Percentiles rank a stretch among this genome's conserved stretches.
These are phyloP conservation scores for Cyrtonyx montezumae DNA, from an alignment of 2,113 vertebrate genomes.

Conservation along the genomic window DNA sequence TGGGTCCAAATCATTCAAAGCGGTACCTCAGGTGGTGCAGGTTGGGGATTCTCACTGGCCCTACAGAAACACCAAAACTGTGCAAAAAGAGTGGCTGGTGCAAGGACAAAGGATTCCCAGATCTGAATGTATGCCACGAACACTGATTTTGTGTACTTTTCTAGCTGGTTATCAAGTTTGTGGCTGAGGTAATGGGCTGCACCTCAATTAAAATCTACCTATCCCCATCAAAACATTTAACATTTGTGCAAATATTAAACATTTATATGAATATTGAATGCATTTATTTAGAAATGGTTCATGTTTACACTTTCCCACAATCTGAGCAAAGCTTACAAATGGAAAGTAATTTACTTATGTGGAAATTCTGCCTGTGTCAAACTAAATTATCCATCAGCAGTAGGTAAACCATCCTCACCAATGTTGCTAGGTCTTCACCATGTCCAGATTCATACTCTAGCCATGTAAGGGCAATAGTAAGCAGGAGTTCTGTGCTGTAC, in stretches of 20 bases:
- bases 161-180: conserved; percentile 18
- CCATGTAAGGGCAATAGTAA: neutral
- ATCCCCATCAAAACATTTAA: conserved; percentile 48
- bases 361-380: conserved; percentile 38
- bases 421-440: neutral
- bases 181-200: conserved; percentile 11
- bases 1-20: neutral
- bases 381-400: conserved; percentile 12
- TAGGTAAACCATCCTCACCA: neutral
- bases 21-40: rapidly evolving
- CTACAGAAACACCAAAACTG: neutral
- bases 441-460: neutral
- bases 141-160: conserved; percentile 34
- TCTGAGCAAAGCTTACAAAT: conserved; percentile 64
- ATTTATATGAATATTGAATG: conserved; percentile 67
- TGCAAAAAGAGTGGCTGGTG: rapidly evolving
- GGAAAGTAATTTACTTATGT: conserved; percentile 64
- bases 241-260: conserved; percentile 76
- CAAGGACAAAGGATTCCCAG: neutral
- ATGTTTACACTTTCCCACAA: conserved; percentile 66
- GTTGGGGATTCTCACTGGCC: neutral
- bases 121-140: neutral
- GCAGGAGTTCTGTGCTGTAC: neutral
- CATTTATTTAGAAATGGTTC: conserved; percentile 66
- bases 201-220: conserved; percentile 63